Evolutionary conservation across 53 echinoderm and acorn worm species (phyloP).

Genomic region (Arbacia lixula): DNA sequence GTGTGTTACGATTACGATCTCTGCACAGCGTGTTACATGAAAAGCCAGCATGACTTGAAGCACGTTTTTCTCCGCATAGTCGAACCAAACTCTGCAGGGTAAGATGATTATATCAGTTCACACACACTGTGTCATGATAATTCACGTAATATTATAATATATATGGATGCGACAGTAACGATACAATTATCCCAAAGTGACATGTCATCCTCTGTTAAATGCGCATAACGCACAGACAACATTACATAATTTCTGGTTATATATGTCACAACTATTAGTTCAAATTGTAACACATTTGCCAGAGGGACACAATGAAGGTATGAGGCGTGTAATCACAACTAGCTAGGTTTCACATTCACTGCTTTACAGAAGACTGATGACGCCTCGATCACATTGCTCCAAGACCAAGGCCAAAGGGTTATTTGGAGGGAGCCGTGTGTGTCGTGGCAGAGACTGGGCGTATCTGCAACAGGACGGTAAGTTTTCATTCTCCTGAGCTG

Average conservation of each 20-base stretch:
- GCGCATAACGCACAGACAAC: too few relatives aligned
- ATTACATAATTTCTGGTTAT: too few relatives aligned
- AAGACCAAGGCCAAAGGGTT: conserved; percentile 72
- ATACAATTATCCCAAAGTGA: too few relatives aligned
- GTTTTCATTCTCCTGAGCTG: neutral
- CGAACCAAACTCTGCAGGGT: conserved; percentile 82
- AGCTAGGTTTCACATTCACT: too few relatives aligned
- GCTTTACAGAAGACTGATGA: conserved; percentile 65
- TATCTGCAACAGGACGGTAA: conserved; percentile 97
- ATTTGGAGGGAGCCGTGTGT: conserved; percentile 83
- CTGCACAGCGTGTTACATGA: conserved; percentile 83
- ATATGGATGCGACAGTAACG: too few relatives aligned
- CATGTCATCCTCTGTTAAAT: too few relatives aligned
- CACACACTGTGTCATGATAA: neutral
- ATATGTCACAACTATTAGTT: too few relatives aligned
- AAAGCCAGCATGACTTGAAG: conserved; percentile 75
- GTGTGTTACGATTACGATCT: conserved; percentile 87
- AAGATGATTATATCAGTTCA: too few relatives aligned
- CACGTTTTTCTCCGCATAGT: conserved; percentile 77
- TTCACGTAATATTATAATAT: neutral
- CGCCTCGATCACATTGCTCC: conserved; percentile 46
- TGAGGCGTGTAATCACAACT: too few relatives aligned
- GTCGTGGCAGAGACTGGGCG: conserved; percentile 91
- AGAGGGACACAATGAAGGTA: too few relatives aligned
- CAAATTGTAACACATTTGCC: too few relatives aligned